A percentile compares a stretch with the other conserved stretches of the same genome.
Evolutionary conservation across 2,888 invertebrate species (phyloP).

Genomic region (Phengaris alcon): DNA sequence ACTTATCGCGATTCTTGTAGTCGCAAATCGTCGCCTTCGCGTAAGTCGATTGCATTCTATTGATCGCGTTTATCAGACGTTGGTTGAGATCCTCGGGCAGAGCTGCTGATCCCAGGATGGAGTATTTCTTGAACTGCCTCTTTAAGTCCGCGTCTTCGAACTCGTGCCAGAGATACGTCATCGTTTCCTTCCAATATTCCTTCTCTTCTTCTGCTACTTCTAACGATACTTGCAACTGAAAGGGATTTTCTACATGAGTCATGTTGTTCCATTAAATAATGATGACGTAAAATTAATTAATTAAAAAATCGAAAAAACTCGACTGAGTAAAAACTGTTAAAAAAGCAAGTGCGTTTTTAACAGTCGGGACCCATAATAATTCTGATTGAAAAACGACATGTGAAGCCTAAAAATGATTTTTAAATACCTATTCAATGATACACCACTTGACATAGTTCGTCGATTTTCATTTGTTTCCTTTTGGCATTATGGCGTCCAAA

Average conservation of each 20-base stretch:
- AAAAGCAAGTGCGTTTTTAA: too few species aligned
- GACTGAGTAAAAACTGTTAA: too few species aligned
- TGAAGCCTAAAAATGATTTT: too few species aligned
- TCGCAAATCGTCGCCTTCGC: constrained; percentile 88
- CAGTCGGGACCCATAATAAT: too few species aligned
- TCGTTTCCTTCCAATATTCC: constrained; percentile 82
- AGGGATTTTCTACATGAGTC: constrained; percentile 25
- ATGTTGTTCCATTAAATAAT: too few species aligned
- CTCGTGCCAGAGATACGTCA: constrained; percentile 84
- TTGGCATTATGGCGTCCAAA: too few species aligned
- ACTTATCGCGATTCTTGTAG: constrained; percentile 80
- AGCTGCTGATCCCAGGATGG: constrained; percentile 85
- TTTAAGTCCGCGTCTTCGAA: constrained; percentile 83
- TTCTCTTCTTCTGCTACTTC: constrained; percentile 79
- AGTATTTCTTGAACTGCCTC: constrained; percentile 86
- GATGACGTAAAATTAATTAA: too few species aligned
- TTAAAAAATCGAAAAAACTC: too few species aligned
- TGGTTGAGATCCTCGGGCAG: constrained; percentile 84
- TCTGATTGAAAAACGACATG: too few species aligned
- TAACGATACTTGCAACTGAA: constrained; percentile 58
- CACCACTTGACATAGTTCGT: too few species aligned
- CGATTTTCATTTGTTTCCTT: too few species aligned
- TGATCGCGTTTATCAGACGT: constrained; percentile 80
- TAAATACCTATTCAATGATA: too few species aligned
- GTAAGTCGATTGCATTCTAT: constrained; percentile 86